Conservation (phyloP, 2,113 vertebrate genomes). For the Meles meles region DNA sequence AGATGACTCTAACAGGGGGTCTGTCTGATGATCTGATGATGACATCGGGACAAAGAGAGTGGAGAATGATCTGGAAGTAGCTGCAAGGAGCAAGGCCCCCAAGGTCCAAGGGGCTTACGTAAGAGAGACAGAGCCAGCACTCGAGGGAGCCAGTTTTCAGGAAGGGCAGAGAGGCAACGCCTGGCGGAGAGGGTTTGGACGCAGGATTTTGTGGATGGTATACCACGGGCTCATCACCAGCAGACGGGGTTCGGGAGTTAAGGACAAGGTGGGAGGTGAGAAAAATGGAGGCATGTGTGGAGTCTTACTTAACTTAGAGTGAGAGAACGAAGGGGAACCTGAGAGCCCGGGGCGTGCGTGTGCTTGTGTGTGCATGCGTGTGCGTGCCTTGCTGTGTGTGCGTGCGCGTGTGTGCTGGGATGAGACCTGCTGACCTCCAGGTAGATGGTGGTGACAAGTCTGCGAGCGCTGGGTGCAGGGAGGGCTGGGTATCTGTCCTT, state of each 20-base stretch:
- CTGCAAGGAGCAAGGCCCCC: background rate
- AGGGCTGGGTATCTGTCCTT: background rate
- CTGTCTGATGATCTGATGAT: background rate
- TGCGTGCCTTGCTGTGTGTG: too few relatives aligned
- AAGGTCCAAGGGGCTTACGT: background rate
- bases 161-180: background rate
- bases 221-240: background rate
- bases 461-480: fast-evolving
- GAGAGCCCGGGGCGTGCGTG: background rate
- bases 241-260: background rate
- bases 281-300: background rate
- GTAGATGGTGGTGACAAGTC: background rate
- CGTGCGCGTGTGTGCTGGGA: background rate
- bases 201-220: fast-evolving
- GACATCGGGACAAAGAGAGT: background rate
- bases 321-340: background rate
- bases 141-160: background rate
- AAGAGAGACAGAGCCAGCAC: background rate
- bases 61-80: background rate
- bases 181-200: background rate
- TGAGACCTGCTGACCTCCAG: background rate
- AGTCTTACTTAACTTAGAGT: background rate
- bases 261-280: background rate
- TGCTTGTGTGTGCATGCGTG: too few relatives aligned
- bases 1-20: background rate